These are phyloP conservation scores for Platalea minor DNA, from an alignment of 2,797 vertebrate genomes.

Conservation along the genomic window DNA sequence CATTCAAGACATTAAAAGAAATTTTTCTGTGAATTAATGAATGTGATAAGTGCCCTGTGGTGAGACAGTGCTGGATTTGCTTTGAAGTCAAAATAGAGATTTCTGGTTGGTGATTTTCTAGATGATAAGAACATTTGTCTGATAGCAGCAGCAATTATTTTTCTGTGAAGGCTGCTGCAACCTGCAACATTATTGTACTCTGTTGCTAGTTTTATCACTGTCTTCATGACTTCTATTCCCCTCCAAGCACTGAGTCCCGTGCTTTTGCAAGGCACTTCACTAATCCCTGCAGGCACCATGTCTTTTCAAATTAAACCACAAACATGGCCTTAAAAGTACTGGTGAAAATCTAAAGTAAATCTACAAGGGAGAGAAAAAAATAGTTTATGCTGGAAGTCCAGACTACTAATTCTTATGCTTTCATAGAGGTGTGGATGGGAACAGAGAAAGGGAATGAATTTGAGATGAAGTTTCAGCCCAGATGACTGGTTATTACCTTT, in stretches of 20 bases:
- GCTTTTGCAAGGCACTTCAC: not conserved
- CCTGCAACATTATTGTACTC: not conserved
- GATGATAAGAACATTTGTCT: not conserved
- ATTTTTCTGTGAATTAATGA: slow-evolving; percentile 59
- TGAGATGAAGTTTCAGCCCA: not conserved
- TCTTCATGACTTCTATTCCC: not conserved
- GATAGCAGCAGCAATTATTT: slow-evolving; percentile 48
- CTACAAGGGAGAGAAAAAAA: not conserved
- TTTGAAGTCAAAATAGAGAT: slow-evolving; percentile 62
- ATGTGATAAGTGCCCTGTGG: slow-evolving; percentile 27
- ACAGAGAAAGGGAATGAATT: not conserved
- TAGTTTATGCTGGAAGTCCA: not conserved
- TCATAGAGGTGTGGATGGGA: not conserved
- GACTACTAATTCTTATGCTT: not conserved
- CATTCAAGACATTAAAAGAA: slow-evolving; percentile 36
- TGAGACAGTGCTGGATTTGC: slow-evolving; percentile 25
- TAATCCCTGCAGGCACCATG: not conserved
- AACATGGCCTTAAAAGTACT: not conserved
- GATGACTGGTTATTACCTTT: not conserved
- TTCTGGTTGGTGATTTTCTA: slow-evolving; percentile 39
- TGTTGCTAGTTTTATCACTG: slow-evolving; percentile 27
- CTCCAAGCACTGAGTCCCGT: not conserved
- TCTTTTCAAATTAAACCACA: slow-evolving; percentile 32
- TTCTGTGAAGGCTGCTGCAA: slow-evolving; percentile 10
- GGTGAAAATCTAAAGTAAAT: not conserved